Evolutionary conservation across 2,888 invertebrate species (phyloP).

Genomic region (Aelia acuminata): DNA sequence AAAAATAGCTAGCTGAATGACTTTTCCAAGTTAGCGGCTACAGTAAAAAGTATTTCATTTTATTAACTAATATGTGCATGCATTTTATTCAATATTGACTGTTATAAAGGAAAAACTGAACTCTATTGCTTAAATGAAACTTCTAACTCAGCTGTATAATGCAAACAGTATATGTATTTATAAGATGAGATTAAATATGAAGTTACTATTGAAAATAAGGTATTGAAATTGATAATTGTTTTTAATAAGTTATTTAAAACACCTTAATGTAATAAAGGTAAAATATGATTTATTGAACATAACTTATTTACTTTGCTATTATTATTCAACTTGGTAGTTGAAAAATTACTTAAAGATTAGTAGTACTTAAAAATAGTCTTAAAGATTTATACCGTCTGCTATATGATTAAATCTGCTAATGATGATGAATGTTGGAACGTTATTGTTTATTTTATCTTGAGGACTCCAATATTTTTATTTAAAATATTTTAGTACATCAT

Average conservation of each 20-base stretch:
- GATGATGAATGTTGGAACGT: no score
- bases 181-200: neutral
- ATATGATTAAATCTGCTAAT: no score
- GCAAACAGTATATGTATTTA: neutral
- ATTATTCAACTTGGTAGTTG: no score
- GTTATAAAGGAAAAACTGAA: neutral
- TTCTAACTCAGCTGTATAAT: neutral
- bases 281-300: neutral
- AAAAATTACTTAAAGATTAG: neutral
- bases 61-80: neutral
- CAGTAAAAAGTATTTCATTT: neutral
- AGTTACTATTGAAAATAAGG: neutral
- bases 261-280: neutral
- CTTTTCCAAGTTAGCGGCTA: neutral
- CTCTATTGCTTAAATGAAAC: neutral
- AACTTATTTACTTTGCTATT: neutral
- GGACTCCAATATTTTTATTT: neutral
- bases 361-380: neutral
- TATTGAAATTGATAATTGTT: neutral
- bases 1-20: neutral
- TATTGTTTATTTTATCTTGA: neutral
- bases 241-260: neutral
- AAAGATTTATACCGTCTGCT: neutral
- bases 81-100: neutral
- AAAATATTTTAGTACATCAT: neutral